Base-by-base conservation (phyloP, 2,113 vertebrate species). In the Corythornis vintsioides region DNA sequence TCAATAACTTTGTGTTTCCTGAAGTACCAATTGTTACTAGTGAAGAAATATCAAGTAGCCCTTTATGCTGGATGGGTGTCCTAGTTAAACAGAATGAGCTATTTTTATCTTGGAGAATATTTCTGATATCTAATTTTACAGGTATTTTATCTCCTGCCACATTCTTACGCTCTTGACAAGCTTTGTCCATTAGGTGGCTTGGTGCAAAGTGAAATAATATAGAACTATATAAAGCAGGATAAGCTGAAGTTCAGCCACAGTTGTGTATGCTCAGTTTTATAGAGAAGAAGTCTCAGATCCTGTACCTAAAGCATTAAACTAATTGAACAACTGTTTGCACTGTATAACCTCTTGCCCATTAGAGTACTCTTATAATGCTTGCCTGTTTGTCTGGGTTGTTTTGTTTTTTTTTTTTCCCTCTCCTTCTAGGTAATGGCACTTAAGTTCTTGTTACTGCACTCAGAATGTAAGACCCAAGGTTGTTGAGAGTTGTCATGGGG, bases 391-490 rank as follows among this genome's bases (percentile, higher is more conserved):
- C 31, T 15, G 22, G 52, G 52, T 15, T 19, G 20, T 15, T 24
- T 57, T 65, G 16, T 42, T 33, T 16, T 42, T 53, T 31, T 22
- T 56, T 33, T 64, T 28, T 13, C 13, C 24, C 48, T 24, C 22
- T 48, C 10, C 38, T 80, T 77, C 61, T 90, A 31, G 24, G 7
- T 96, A 83, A 82, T 28, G 91, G 70, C 71, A 83, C 94, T 96
- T 84, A 88, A 55, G 52, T 77, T 82, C 89, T 96, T 94, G 55
- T 72, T 86, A 38, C 50, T 73, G 63, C 52, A 77, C 71, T 92
- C 50, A 42, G 69, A 80, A 53, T 21, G 11, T 59, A 43, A 89
- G 64, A 47, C 42, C 11, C 21, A 26, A 22, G 6, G 15, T 52
- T 48, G 31, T 0, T 86, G 29, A 91, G 75, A 65, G 81, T 15